Evolutionary conservation across 2,888 invertebrate species (phyloP).

Genomic region (Congeria kusceri): DNA sequence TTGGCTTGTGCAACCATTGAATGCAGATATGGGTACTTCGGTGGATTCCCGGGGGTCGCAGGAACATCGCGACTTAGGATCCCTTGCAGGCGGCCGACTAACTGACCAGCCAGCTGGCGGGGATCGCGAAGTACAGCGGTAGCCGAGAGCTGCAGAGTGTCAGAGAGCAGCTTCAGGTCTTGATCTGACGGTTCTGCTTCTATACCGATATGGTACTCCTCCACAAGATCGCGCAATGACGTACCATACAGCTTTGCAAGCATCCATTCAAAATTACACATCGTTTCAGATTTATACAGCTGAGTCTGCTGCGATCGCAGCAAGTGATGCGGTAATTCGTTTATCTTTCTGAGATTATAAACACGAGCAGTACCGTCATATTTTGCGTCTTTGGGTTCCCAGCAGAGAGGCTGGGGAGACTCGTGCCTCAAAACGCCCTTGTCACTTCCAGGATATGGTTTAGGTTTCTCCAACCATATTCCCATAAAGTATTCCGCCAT

Average conservation of each 20-base stretch:
- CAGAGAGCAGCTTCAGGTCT: constrained; percentile 87
- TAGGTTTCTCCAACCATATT: constrained; percentile 76
- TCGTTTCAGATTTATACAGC: constrained; percentile 89
- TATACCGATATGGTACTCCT: constrained; percentile 89
- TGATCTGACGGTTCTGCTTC: constrained; percentile 77
- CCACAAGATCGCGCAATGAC: constrained; percentile 91
- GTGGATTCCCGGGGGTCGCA: constrained; percentile 79
- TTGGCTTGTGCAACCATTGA: constrained; percentile 75
- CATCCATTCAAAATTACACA: constrained; percentile 92
- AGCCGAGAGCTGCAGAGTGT: constrained; percentile 90
- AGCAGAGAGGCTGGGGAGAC: constrained; percentile 75
- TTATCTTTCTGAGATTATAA: constrained; percentile 92
- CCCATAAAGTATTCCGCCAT: constrained; percentile 83
- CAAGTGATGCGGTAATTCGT: constrained; percentile 93
- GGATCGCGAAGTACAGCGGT: constrained; percentile 93
- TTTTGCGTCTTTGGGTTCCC: constrained; percentile 62
- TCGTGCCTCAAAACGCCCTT: constrained; percentile 70
- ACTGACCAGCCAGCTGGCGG: constrained; percentile 92
- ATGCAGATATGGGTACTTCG: constrained; percentile 79
- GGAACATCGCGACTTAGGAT: constrained; percentile 82
- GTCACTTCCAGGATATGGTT: constrained; percentile 77
- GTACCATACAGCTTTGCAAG: constrained; percentile 92
- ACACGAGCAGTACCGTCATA: constrained; percentile 65
- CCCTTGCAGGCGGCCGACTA: constrained; percentile 86
- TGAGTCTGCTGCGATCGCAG: constrained; percentile 87